Percentiles rank a stretch among this genome's conserved stretches.
Evolutionary conservation across 1,140 invertebrate species (phyloP).

Genomic region (Gryon sp.): DNA sequence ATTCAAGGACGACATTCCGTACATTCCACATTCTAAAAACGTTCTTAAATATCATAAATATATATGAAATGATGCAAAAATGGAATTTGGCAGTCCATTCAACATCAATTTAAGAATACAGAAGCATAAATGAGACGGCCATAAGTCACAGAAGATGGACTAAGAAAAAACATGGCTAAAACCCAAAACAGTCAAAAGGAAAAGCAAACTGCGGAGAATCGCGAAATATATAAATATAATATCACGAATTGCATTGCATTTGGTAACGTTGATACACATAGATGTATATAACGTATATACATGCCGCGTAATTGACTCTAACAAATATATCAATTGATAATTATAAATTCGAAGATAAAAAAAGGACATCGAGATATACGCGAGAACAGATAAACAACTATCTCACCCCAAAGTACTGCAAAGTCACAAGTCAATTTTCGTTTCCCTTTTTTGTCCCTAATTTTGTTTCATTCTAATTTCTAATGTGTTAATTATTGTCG

Average conservation of each 20-base stretch:
- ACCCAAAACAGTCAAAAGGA: conserved; percentile 70
- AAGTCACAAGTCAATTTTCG: conserved; percentile 26
- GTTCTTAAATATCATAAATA: conserved; percentile 4
- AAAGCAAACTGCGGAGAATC: conserved; percentile 58
- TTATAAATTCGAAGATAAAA: too few relatives aligned
- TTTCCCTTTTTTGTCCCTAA: conserved; percentile 13
- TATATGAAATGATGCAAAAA: too few relatives aligned
- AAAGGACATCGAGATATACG: conserved; percentile 66
- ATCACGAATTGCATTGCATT: too few relatives aligned
- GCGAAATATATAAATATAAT: not conserved
- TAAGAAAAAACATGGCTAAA: conserved; percentile 64
- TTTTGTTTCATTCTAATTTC: conserved; percentile 16
- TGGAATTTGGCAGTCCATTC: too few relatives aligned
- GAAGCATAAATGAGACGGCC: conserved; percentile 9
- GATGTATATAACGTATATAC: conserved; percentile 13
- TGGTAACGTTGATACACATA: not conserved
- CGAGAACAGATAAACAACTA: conserved; percentile 70
- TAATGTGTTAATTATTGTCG: not conserved
- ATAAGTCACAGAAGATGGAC: conserved; percentile 4
- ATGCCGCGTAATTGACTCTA: conserved; percentile 13
- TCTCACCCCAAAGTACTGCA: conserved; percentile 68
- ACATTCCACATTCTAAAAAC: conserved; percentile 9
- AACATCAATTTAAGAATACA: too few relatives aligned
- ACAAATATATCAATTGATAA: too few relatives aligned
- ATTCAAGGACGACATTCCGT: not conserved